Evolutionary conservation across 2,113 vertebrate genomes (phyloP), one percentile per base, ranked within the genome.

Genomic region (Sebastes fasciatus): DNA sequence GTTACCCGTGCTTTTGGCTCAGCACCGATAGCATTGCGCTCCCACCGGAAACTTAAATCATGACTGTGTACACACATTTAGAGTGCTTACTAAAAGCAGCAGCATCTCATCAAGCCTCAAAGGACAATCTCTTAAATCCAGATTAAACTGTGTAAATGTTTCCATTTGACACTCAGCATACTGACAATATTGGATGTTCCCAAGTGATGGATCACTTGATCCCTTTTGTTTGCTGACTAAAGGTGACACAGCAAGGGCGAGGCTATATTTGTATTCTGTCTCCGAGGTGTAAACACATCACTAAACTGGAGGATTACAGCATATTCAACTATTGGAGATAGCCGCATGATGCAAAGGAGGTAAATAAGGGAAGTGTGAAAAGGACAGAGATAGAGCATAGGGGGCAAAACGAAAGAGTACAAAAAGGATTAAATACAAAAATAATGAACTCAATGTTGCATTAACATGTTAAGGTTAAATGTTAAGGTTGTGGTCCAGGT

Each of bases 191-290:
- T 54, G 4, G 0, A 58, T 26, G 48, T 62, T 82, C 77, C 45
- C 19, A 17, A 57, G 62, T 72, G 85, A 85, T 77, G 43, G 81
- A 85, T 83, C 67, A 54, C 65, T 84, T 81, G 66, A 80, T 77
- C 63, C 3, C 45, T 1, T 77, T 40, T 76, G 51, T 79, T 84
- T 80, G 80, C 81, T 74, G 83, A 82, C 46, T 84, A 64, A 65
- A 83, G 85, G 68, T 82, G 83, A 77, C 74, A 54, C n/a, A 26
- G 17, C 86, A 81, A 92, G 83, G 84, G 8, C 73, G 48, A n/a
- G 16, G 51, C 45, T 64, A 43, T 48, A 79, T 86, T 86, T 63
- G 49, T 61, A 64, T 79, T 63, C 19, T 60, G 51, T 21, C 26
- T 79, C 54, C 0, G 34, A 57, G 67, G 67, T 14, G 58, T 52